A percentile compares a stretch with the other conserved stretches of the same genome.
These are phyloP conservation scores for Pseudomyrmex cubaensis DNA, from an alignment of 1,140 invertebrate species.

Conservation along the genomic window DNA sequence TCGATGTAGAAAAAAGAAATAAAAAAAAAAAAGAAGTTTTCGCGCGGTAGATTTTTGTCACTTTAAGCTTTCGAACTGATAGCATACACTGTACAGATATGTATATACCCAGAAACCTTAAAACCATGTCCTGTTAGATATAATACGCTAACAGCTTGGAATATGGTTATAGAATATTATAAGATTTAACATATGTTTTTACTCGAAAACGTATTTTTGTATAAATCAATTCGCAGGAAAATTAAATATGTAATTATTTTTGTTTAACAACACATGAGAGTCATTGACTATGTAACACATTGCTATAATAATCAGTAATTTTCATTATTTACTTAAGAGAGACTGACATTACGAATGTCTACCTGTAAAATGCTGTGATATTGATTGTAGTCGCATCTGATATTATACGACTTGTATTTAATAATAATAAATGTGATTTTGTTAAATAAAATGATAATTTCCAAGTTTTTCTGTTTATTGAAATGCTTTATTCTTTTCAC, in stretches of 20 bases:
- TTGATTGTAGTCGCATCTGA: constrained; percentile 78
- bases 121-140: constrained; percentile 79
- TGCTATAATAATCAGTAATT: constrained; percentile 41
- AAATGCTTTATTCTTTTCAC: not conserved
- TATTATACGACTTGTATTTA: constrained; percentile 74
- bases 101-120: too few species aligned
- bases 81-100: too few species aligned
- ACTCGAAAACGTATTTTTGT: constrained; percentile 68
- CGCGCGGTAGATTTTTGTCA: too few species aligned
- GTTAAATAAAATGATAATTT: constrained; percentile 52
- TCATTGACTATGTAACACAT: not conserved
- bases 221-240: constrained; percentile 64
- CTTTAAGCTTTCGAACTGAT: too few species aligned
- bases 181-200: constrained; percentile 75
- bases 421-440: constrained; percentile 73
- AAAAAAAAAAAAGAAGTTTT: too few species aligned
- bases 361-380: constrained; percentile 83
- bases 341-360: constrained; percentile 81
- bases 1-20: too few species aligned
- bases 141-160: constrained; percentile 76
- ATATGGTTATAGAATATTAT: constrained; percentile 71
- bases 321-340: constrained; percentile 62
- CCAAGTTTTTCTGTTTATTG: not conserved
- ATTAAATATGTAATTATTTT: constrained; percentile 15
- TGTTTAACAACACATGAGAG: constrained; percentile 5